Evolutionary conservation across 2,888 invertebrate genomes (phyloP).

Genomic region (Periphyllus acericola): DNA sequence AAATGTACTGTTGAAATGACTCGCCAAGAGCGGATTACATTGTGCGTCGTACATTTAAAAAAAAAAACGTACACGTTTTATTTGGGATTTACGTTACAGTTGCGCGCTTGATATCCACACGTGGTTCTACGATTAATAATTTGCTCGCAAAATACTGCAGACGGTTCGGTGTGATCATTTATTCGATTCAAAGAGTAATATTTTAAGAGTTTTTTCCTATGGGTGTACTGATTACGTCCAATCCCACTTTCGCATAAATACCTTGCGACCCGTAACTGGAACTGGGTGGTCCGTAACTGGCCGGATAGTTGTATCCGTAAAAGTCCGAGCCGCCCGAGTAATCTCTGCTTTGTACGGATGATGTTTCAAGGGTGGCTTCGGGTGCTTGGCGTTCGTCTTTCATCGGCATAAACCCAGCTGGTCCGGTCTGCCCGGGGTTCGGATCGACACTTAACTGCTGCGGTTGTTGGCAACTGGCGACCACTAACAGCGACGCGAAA

Average conservation of each 20-base stretch:
- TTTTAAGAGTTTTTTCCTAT: no score
- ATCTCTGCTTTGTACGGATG: conserved; percentile 52
- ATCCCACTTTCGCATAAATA: neutral
- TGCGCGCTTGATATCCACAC: no score
- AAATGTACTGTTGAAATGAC: no score
- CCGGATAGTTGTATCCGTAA: conserved; percentile 51
- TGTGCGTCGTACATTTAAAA: no score
- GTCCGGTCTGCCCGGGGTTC: neutral
- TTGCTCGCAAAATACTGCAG: no score
- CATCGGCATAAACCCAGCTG: conserved; percentile 47
- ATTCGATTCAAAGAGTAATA: no score
- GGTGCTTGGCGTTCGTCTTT: neutral
- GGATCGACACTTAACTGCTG: conserved; percentile 1
- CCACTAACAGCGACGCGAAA: neutral
- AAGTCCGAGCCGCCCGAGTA: conserved; percentile 49
- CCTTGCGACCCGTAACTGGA: conserved; percentile 47
- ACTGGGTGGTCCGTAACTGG: conserved; percentile 50
- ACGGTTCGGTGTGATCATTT: no score
- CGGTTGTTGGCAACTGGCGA: conserved; percentile 12
- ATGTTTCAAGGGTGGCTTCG: conserved; percentile 14
- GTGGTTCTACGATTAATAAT: no score
- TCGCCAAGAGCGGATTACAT: no score
- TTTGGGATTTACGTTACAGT: no score
- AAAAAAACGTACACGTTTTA: no score
- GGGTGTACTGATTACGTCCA: no score